These are phyloP conservation scores for Mormyrus hasselquistii DNA, from an alignment of 2,797 vertebrate species.

Conservation along the genomic window DNA sequence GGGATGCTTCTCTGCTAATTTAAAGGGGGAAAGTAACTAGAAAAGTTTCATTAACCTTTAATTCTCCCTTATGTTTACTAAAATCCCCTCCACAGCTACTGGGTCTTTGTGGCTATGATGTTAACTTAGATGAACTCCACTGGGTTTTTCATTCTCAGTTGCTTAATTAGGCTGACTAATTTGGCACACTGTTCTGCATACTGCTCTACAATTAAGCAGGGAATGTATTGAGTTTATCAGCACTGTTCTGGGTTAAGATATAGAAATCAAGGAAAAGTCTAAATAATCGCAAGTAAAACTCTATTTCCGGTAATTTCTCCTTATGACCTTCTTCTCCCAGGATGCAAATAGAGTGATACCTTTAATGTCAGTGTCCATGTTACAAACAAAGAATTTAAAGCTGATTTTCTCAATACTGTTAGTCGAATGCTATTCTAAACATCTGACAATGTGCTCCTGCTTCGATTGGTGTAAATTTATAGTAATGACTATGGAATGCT, in stretches of 20 bases:
- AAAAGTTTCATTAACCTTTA: slow-evolving; percentile 34
- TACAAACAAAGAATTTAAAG: neutral
- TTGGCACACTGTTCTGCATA: slow-evolving; percentile 31
- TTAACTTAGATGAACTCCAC: slow-evolving; percentile 26
- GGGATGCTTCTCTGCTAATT: slow-evolving; percentile 22
- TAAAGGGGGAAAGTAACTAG: slow-evolving; percentile 27
- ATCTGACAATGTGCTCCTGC: neutral
- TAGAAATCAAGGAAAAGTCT: slow-evolving; percentile 27
- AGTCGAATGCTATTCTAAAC: neutral
- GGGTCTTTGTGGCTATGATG: slow-evolving; percentile 28
- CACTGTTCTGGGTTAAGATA: slow-evolving; percentile 28
- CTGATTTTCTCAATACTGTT: neutral
- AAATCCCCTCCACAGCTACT: slow-evolving; percentile 19
- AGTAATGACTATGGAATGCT: slow-evolving; percentile 24
- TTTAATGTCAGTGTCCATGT: neutral
- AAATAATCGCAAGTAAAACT: neutral
- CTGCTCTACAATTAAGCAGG: slow-evolving; percentile 37
- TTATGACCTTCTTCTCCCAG: neutral
- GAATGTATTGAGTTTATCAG: slow-evolving; percentile 24
- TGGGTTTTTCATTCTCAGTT: slow-evolving; percentile 28
- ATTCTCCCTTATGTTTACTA: slow-evolving; percentile 23
- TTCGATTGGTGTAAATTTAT: neutral
- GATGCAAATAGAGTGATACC: neutral
- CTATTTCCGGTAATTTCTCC: neutral
- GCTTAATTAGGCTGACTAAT: slow-evolving; percentile 38